These are phyloP conservation scores for Prolemur simus DNA, from an alignment of 2,113 vertebrate genomes.

Conservation along the genomic window DNA sequence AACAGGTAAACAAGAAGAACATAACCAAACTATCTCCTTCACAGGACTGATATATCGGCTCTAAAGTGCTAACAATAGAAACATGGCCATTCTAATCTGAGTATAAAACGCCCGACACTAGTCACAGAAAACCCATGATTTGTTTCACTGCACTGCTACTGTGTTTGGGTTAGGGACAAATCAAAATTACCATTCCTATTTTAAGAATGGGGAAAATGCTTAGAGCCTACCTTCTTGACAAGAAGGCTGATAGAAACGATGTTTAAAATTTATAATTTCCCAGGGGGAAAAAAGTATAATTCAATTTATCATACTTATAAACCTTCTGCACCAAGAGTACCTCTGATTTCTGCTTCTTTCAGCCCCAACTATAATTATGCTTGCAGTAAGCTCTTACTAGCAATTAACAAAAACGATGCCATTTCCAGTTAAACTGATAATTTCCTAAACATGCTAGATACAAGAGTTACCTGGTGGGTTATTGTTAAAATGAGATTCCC, in stretches of 20 bases:
- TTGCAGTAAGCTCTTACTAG: background rate
- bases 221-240: background rate
- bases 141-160: background rate
- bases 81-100: background rate
- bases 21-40: background rate
- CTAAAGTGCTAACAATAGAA: slow-evolving; percentile 2
- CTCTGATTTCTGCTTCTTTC: slow-evolving; percentile 9
- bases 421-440: background rate
- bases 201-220: background rate
- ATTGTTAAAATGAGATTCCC: background rate
- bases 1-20: background rate
- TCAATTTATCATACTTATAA: background rate
- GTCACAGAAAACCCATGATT: background rate
- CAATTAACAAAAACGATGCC: slow-evolving; percentile 27
- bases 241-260: slow-evolving; percentile 2
- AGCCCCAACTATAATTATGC: background rate
- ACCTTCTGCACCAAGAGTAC: background rate
- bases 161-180: background rate
- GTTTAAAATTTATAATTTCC: slow-evolving; percentile 20
- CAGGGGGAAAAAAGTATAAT: background rate
- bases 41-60: background rate
- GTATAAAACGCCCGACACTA: background rate
- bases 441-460: background rate
- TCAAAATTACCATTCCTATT: slow-evolving; percentile 33
- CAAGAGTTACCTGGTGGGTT: background rate